phyloP scores from a whole-genome alignment of 2,797 vertebrate genomes.

The Myotis daubentonii region DNA sequence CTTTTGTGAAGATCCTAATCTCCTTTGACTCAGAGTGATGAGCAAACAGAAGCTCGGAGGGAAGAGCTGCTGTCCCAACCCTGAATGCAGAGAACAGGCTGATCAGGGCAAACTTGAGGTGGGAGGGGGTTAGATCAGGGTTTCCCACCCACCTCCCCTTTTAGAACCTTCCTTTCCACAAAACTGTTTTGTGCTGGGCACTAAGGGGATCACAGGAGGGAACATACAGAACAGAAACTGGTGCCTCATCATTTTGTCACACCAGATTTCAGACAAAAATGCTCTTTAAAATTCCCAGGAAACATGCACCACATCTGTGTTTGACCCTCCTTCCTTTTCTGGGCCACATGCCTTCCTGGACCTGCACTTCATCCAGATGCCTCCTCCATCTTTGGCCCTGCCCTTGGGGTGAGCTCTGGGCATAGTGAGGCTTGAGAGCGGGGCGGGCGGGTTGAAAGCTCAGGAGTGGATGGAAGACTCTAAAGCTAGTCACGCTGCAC shows the following conservation, averaged over 20 bases:
- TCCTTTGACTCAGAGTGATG: neutral
- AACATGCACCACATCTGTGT: neutral
- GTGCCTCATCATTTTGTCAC: neutral
- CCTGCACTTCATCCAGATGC: neutral
- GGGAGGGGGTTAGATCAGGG: neutral
- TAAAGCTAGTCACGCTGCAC: neutral
- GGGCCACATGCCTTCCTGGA: neutral
- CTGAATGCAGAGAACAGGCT: neutral
- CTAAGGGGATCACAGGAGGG: neutral
- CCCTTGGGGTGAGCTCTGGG: neutral
- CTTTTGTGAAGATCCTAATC: neutral
- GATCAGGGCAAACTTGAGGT: neutral
- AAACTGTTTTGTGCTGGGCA: neutral
- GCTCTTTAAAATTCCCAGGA: neutral
- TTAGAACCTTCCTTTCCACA: neutral
- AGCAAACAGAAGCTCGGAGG: neutral
- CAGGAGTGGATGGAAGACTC: neutral
- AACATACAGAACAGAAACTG: neutral
- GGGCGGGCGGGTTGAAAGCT: neutral
- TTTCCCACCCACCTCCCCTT: neutral
- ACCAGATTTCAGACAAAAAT: neutral
- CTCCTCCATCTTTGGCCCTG: neutral
- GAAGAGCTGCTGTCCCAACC: neutral
- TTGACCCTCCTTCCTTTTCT: neutral
- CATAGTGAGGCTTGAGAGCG: neutral